These are phyloP conservation scores for Triplophysa dalaica DNA, from an alignment of 2,113 vertebrate genomes.

Conservation along the genomic window DNA sequence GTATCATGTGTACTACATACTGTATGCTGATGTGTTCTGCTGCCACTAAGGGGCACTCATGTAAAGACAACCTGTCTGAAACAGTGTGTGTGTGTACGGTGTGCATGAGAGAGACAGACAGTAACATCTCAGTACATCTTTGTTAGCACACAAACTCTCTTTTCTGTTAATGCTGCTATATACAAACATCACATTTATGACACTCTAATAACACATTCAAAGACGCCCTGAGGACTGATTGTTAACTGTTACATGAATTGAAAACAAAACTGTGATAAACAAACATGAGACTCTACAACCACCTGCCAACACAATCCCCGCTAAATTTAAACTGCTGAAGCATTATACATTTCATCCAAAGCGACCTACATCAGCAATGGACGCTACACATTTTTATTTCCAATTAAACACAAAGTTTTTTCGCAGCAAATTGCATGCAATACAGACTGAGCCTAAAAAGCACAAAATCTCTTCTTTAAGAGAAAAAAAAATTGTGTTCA, in stretches of 20 bases:
- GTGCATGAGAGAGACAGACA: too few relatives aligned
- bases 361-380: too few relatives aligned
- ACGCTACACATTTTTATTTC: too few relatives aligned
- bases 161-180: not conserved
- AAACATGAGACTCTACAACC: not conserved
- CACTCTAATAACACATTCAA: constrained; percentile 2
- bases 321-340: too few relatives aligned
- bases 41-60: constrained; percentile 69
- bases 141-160: not conserved
- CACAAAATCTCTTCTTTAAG: too few relatives aligned
- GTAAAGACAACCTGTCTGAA: not conserved
- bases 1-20: not conserved
- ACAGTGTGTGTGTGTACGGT: not conserved
- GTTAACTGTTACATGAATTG: not conserved
- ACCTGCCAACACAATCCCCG: not conserved
- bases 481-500: too few relatives aligned
- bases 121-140: not conserved
- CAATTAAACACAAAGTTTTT: too few relatives aligned
- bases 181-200: not conserved
- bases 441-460: too few relatives aligned
- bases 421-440: too few relatives aligned
- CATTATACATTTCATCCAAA: too few relatives aligned
- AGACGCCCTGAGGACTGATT: not conserved
- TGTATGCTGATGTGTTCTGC: not conserved
- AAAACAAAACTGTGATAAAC: constrained; percentile 27